Percentiles rank a stretch among this genome's conserved stretches.
Evolutionary conservation across 2,888 invertebrate species (phyloP).

Genomic region (Hartigia nigra): DNA sequence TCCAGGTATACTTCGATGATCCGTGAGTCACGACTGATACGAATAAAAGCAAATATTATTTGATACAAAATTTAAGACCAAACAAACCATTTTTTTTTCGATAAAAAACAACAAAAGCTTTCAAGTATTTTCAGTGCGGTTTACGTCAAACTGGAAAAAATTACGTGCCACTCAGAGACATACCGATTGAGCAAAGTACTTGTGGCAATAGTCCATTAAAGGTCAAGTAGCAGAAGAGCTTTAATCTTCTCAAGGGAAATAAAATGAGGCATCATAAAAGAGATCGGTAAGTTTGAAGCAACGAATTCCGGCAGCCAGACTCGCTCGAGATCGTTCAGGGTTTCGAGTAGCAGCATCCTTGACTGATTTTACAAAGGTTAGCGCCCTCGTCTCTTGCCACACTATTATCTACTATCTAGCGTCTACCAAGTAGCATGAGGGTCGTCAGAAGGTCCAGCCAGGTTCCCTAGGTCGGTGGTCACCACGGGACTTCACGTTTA

Average conservation of each 20-base stretch:
- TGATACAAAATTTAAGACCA: neutral
- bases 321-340: neutral
- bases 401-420: neutral
- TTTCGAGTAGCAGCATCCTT: neutral
- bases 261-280: neutral
- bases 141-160: neutral
- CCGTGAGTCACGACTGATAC: neutral
- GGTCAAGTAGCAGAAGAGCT: neutral
- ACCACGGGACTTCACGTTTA: slow-evolving; percentile 32
- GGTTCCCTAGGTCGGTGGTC: slow-evolving; percentile 2
- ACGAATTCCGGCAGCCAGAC: neutral
- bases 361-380: slow-evolving; percentile 9
- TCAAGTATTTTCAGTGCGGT: neutral
- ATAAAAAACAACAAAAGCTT: neutral
- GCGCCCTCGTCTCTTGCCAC: slow-evolving; percentile 6
- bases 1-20: neutral
- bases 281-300: neutral
- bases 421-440: neutral
- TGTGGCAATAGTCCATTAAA: neutral
- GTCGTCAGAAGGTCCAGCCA: slow-evolving; percentile 6
- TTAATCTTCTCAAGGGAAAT: neutral
- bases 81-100: neutral
- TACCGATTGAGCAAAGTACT: neutral
- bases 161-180: neutral
- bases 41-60: neutral